A percentile compares a stretch with the other conserved stretches of the same genome.
phyloP scores from a whole-genome alignment of 2,888 invertebrate genomes.

The Rhingia campestris region DNA sequence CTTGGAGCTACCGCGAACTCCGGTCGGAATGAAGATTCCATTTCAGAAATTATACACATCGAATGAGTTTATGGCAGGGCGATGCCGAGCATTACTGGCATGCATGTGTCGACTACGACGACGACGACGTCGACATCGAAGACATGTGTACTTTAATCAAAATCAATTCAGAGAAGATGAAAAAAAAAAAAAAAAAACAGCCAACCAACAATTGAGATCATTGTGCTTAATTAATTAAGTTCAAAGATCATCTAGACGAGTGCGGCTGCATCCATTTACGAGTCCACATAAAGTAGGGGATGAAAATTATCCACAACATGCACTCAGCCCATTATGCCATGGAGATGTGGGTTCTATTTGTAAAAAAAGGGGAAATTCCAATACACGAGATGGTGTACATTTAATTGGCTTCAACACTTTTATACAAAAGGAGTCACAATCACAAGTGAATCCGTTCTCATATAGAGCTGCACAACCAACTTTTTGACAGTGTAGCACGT shows the following conservation, averaged over 20 bases:
- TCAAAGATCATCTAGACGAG: slow-evolving; percentile 81
- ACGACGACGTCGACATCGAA: slow-evolving; percentile 38
- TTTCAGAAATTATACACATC: slow-evolving; percentile 42
- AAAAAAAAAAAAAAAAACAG: slow-evolving; percentile 32
- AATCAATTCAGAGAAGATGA: slow-evolving; percentile 61
- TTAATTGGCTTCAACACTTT: slow-evolving; percentile 6
- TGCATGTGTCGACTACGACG: slow-evolving; percentile 66
- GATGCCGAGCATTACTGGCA: slow-evolving; percentile 50
- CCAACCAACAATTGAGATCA: slow-evolving; percentile 81
- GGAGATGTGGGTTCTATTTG: slow-evolving; percentile 1
- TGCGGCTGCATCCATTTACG: slow-evolving; percentile 24
- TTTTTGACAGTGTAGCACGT: neutral
- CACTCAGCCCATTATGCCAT: neutral
- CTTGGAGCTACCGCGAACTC: slow-evolving; percentile 46
- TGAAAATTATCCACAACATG: slow-evolving; percentile 29
- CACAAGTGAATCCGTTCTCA: neutral
- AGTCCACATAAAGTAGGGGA: slow-evolving; percentile 51
- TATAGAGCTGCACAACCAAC: neutral
- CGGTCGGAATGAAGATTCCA: slow-evolving; percentile 48
- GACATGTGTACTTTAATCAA: slow-evolving; percentile 74
- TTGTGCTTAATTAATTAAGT: slow-evolving; percentile 83
- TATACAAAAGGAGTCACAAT: neutral
- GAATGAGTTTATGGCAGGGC: slow-evolving; percentile 62
- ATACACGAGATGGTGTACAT: neutral
- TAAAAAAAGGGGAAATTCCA: neutral